These are phyloP conservation scores for Lasioglossum vierecki DNA, from an alignment of 2,888 invertebrate genomes.

Conservation along the genomic window DNA sequence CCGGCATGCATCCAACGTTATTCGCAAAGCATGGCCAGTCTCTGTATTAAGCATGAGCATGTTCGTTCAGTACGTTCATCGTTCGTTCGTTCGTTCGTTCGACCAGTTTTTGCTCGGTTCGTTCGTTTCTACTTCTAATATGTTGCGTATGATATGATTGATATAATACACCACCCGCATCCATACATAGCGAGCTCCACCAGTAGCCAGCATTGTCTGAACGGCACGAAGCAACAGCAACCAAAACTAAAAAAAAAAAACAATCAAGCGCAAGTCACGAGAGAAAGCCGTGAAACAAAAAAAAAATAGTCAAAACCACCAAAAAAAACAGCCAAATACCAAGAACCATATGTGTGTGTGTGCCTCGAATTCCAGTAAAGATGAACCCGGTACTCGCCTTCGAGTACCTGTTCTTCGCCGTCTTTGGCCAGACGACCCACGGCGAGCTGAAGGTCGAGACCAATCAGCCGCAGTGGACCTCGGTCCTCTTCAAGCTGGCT, in stretches of 20 bases:
- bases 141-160: constrained; percentile 1
- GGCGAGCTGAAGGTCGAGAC: constrained; percentile 92
- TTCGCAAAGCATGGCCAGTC: constrained; percentile 78
- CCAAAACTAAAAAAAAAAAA: neutral
- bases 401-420: constrained; percentile 98
- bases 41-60: constrained; percentile 81
- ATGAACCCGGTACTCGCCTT: constrained; percentile 96
- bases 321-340: constrained; percentile 42
- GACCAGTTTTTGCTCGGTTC: constrained; percentile 55
- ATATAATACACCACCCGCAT: constrained; percentile 62
- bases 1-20: constrained; percentile 70
- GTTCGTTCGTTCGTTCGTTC: constrained; percentile 65
- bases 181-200: constrained; percentile 66
- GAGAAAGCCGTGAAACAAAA: constrained; percentile 43
- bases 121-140: constrained; percentile 49
- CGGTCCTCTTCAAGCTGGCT: constrained; percentile 94
- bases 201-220: constrained; percentile 63
- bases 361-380: constrained; percentile 87
- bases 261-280: constrained; percentile 41
- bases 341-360: constrained; percentile 65
- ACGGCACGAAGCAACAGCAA: constrained; percentile 65
- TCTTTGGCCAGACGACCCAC: constrained; percentile 97
- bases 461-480: constrained; percentile 92
- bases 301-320: constrained; percentile 34
- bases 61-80: constrained; percentile 77